Percentiles rank a stretch among this genome's conserved stretches.
Conservation (phyloP, 2,888 invertebrate genomes). For the Acronicta leporina region DNA sequence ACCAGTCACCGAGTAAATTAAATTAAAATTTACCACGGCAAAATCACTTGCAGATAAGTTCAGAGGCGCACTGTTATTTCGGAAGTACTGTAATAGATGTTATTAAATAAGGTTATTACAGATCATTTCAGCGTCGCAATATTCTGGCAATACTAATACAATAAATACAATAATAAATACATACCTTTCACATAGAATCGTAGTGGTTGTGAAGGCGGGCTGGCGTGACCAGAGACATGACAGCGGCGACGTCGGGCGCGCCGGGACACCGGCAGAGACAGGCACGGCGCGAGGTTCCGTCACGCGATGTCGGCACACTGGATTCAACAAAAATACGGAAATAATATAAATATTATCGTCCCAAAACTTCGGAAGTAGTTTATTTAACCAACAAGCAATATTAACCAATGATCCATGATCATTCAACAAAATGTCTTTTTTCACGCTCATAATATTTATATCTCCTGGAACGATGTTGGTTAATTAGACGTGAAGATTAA, state of each 20-base stretch:
- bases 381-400: not conserved
- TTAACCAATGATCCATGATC: no score
- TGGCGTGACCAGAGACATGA: constrained; percentile 84
- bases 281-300: constrained; percentile 73
- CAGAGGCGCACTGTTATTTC: no score
- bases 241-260: constrained; percentile 72
- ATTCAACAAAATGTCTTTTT: not conserved
- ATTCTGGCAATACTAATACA: constrained; percentile 36
- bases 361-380: constrained; percentile 33
- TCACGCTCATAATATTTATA: constrained; percentile 30
- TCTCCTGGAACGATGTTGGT: constrained; percentile 48
- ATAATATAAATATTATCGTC: constrained; percentile 51
- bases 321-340: constrained; percentile 69
- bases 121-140: constrained; percentile 21
- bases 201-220: constrained; percentile 43
- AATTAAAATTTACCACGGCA: no score
- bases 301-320: constrained; percentile 79
- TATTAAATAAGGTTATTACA: not conserved
- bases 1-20: no score
- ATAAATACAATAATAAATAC: no score
- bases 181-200: constrained; percentile 55
- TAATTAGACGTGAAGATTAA: constrained; percentile 66
- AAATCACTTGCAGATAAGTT: no score
- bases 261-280: constrained; percentile 72
- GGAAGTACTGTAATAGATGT: no score